These are phyloP conservation scores for Lordiphosa stackelbergi DNA, from an alignment of 1,140 invertebrate genomes.

Conservation along the genomic window DNA sequence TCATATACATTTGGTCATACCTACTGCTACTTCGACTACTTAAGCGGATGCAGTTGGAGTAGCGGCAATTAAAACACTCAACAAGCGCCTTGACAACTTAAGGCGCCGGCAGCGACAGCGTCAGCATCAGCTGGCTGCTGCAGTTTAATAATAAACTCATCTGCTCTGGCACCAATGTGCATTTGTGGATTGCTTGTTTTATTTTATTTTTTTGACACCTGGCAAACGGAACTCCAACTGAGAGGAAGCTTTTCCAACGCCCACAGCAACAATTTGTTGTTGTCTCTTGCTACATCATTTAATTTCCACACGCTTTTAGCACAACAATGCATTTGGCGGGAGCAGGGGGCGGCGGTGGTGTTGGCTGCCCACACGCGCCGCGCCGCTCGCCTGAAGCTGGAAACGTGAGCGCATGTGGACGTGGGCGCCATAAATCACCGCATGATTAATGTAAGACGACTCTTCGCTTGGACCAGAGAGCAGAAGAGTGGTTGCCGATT, in stretches of 20 bases:
- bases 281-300: slow-evolving; percentile 35
- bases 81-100: slow-evolving; percentile 10
- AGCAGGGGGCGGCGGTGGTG: background rate
- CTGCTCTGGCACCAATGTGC: slow-evolving; percentile 29
- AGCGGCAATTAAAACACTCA: slow-evolving; percentile 52
- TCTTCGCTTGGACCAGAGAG: background rate
- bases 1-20: slow-evolving; percentile 37
- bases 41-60: slow-evolving; percentile 37
- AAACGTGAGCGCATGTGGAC: slow-evolving; percentile 43
- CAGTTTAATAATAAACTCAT: slow-evolving; percentile 48
- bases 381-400: slow-evolving; percentile 12
- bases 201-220: slow-evolving; percentile 37
- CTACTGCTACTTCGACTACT: slow-evolving; percentile 15
- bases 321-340: slow-evolving; percentile 8
- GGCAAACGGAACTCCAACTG: slow-evolving; percentile 6
- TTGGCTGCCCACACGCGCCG: slow-evolving; percentile 41
- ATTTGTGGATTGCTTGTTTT: slow-evolving; percentile 9
- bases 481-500: slow-evolving; percentile 27
- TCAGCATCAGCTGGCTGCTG: slow-evolving; percentile 17
- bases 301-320: slow-evolving; percentile 46
- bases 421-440: slow-evolving; percentile 54
- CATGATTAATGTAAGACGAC: slow-evolving; percentile 40
- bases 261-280: slow-evolving; percentile 39
- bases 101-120: slow-evolving; percentile 17
- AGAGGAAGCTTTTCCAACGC: slow-evolving; percentile 23